Base-by-base conservation (phyloP, 2,888 invertebrate species). In the Polylopha cassiicola region DNA sequence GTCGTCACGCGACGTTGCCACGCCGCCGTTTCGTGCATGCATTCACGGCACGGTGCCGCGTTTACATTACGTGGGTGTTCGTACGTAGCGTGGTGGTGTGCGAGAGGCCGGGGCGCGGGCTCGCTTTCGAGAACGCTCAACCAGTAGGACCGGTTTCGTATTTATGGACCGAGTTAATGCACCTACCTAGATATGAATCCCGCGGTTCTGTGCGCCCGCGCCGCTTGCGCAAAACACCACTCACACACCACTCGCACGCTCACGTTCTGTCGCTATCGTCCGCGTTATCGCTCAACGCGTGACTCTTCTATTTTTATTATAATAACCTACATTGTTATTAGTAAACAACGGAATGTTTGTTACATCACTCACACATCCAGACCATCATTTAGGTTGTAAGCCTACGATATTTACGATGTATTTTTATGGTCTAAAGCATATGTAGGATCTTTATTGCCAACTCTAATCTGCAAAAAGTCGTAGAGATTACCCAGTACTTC, bases 1-100 rank as follows among this genome's bases (percentile, higher is more conserved):
- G 87, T 86, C 87, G 87, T 87, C 87, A 87, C 80, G 81, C 86
- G 79, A 75, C 79, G 87, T 86, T 87, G 87, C 87, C 86, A 73
- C 70, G 65, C 78, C 75, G 79, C 52, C 36, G 53, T 66, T 66
- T 74, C 73, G 76, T 77, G 76, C 73, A 71, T 80, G 77, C 80
- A 80, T 74, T 75, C 74, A 76, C 75, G 58, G 68, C 56, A 65
- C 66, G 58, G 57, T 52, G 59, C 58, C 64, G 71, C 74, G 73
- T 69, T 73, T 61, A 66, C 66, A 63, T 71, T 77, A 76, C 79
- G 81, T 82, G 79, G 78, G 79, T 72, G 79, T 79, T 60, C 55
- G 77, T 74, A 66, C 65, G 78, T 65, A 65, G 67, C 51, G 58
- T 52, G 59, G 55, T 57, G 55, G 78, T 72, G 81, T 74, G 80